Evolutionary conservation across 1,140 invertebrate species (phyloP).

Genomic region (Magallana ariakensis): DNA sequence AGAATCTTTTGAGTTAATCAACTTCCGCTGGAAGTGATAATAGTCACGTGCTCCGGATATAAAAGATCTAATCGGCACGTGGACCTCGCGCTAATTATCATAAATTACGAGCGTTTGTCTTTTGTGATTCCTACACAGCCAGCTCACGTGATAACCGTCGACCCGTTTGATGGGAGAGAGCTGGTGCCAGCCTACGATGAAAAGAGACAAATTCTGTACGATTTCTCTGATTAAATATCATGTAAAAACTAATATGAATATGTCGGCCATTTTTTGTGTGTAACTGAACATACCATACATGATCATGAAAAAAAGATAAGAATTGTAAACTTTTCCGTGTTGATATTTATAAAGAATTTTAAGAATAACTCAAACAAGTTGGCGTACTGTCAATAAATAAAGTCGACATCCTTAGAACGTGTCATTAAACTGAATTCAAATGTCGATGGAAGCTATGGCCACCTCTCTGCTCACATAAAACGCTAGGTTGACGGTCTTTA

Average conservation of each 20-base stretch:
- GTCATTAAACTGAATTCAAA: neutral
- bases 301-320: too few species aligned
- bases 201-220: neutral
- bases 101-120: constrained; percentile 35
- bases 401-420: neutral
- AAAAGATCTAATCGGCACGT: constrained; percentile 38
- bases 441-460: neutral
- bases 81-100: constrained; percentile 30
- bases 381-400: too few species aligned
- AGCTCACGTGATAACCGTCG: neutral
- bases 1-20: constrained; percentile 25
- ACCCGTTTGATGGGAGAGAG: neutral
- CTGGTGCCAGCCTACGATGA: neutral
- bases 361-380: too few species aligned
- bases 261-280: too few species aligned
- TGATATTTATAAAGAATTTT: too few species aligned
- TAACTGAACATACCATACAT: too few species aligned
- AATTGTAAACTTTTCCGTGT: too few species aligned
- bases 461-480: neutral
- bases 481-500: constrained; percentile 25
- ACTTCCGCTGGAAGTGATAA: constrained; percentile 30
- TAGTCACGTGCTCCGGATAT: constrained; percentile 39
- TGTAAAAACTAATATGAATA: too few species aligned
- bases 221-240: too few species aligned
- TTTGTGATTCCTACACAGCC: neutral